These are phyloP conservation scores for Rosalia funebris DNA, from an alignment of 2,888 invertebrate genomes.

Conservation along the genomic window DNA sequence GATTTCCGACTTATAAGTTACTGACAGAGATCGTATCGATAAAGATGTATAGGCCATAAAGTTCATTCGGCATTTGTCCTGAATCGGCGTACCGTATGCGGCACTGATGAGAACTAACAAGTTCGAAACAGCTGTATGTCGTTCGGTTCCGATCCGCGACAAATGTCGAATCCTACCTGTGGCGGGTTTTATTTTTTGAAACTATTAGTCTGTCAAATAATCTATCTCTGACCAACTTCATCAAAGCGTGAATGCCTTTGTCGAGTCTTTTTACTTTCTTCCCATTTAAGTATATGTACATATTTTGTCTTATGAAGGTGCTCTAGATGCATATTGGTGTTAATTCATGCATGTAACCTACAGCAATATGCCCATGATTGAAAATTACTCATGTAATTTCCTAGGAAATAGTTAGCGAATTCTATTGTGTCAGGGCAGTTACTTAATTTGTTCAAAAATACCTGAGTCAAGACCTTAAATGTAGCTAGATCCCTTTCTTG, in stretches of 20 bases:
- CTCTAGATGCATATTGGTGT: neutral
- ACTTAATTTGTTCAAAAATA: neutral
- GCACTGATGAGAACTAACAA: too few relatives aligned
- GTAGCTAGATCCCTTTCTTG: neutral
- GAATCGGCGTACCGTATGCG: too few relatives aligned
- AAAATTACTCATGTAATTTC: neutral
- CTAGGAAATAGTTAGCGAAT: neutral
- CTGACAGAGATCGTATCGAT: too few relatives aligned
- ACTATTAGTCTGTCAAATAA: neutral
- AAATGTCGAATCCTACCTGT: too few relatives aligned
- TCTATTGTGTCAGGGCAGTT: neutral
- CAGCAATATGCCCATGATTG: neutral
- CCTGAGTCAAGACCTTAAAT: neutral
- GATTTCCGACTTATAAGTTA: too few relatives aligned
- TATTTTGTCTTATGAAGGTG: neutral
- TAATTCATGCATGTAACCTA: neutral
- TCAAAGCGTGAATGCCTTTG: neutral
- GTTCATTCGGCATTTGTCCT: too few relatives aligned
- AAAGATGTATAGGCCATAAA: too few relatives aligned
- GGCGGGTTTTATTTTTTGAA: too few relatives aligned
- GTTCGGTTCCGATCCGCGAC: too few relatives aligned
- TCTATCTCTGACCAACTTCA: neutral
- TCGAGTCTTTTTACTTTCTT: neutral
- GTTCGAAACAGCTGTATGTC: too few relatives aligned
- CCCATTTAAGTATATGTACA: neutral